Conservation (phyloP, 2,797 vertebrate species). For the Micropoecilia bifurca region DNA sequence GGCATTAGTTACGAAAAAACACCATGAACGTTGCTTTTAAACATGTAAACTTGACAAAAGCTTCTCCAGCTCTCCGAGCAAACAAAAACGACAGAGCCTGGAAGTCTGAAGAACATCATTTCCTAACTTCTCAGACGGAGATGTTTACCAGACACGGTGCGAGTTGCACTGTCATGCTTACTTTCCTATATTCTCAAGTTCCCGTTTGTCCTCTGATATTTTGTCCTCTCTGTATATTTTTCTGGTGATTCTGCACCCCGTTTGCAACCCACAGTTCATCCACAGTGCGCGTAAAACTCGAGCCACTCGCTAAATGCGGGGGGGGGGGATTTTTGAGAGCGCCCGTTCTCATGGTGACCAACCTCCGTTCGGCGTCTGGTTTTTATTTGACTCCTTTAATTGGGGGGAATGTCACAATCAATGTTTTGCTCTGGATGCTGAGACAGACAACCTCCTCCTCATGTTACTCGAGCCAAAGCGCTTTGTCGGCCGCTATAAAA, state of each 20-base stretch:
- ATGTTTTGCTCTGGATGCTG: conserved; percentile 71
- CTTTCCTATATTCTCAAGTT: conserved; percentile 36
- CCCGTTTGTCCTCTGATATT: conserved; percentile 17
- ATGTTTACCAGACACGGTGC: conserved; percentile 31
- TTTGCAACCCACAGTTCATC: conserved; percentile 34
- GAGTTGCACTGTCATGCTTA: conserved; percentile 27
- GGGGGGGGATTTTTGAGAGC: conserved; percentile 68
- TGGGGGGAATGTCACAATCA: conserved; percentile 79
- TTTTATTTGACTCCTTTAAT: conserved; percentile 77
- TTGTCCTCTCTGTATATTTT: conserved; percentile 36
- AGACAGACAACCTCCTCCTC: conserved; percentile 63
- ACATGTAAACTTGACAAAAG: conserved; percentile 5
- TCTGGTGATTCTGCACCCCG: conserved; percentile 40
- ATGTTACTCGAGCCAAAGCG: conserved; percentile 59
- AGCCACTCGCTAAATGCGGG: conserved; percentile 41
- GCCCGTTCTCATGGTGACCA: conserved; percentile 72
- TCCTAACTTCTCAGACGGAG: conserved; percentile 56
- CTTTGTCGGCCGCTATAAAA: conserved; percentile 59
- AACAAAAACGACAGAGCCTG: conserved; percentile 24
- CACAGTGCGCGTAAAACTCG: conserved; percentile 27
- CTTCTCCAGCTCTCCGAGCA: conserved; percentile 19
- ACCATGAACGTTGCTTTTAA: background rate
- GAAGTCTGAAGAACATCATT: conserved; percentile 29
- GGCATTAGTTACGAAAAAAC: background rate
- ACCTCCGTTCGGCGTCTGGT: conserved; percentile 75